A percentile compares a stretch with the other conserved stretches of the same genome.
These are phyloP conservation scores for Glaucopsyche alexis DNA, from an alignment of 2,888 invertebrate species.

Conservation along the genomic window DNA sequence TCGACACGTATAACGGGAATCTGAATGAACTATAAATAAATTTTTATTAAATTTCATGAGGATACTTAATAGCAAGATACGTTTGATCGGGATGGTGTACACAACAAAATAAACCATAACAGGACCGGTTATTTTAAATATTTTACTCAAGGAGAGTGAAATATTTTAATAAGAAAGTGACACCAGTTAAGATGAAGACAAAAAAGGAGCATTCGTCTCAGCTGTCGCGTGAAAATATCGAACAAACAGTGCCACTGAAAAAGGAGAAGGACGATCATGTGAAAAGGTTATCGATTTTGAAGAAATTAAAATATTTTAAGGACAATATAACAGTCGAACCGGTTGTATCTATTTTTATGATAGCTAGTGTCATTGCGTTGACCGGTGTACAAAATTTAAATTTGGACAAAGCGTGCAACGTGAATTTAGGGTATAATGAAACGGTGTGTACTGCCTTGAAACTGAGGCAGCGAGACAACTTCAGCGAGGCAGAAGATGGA, in stretches of 20 bases:
- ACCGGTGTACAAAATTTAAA: conserved; percentile 91
- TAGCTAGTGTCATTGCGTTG: conserved; percentile 83
- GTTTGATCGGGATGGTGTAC: too few species aligned
- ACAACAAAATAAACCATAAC: too few species aligned
- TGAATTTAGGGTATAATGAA: conserved; percentile 85
- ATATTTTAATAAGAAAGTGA: background rate
- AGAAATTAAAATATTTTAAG: conserved; percentile 72
- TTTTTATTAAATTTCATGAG: background rate
- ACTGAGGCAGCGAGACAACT: conserved; percentile 83
- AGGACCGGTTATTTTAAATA: too few species aligned
- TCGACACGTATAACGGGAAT: background rate
- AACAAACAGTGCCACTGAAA: background rate
- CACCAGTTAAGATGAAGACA: background rate
- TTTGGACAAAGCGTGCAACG: conserved; percentile 91
- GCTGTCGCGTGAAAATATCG: background rate
- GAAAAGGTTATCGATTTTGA: conserved; percentile 33
- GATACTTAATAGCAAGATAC: too few species aligned
- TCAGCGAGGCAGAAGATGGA: conserved; percentile 82
- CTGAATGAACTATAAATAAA: background rate
- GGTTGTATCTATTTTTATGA: conserved; percentile 81
- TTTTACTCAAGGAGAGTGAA: too few species aligned
- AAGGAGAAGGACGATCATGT: background rate
- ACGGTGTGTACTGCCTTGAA: conserved; percentile 86
- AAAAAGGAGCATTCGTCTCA: background rate
- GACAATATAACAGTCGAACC: conserved; percentile 84